These are phyloP conservation scores for Drosophila arizonae DNA, from an alignment of 1,140 invertebrate genomes.

Conservation along the genomic window DNA sequence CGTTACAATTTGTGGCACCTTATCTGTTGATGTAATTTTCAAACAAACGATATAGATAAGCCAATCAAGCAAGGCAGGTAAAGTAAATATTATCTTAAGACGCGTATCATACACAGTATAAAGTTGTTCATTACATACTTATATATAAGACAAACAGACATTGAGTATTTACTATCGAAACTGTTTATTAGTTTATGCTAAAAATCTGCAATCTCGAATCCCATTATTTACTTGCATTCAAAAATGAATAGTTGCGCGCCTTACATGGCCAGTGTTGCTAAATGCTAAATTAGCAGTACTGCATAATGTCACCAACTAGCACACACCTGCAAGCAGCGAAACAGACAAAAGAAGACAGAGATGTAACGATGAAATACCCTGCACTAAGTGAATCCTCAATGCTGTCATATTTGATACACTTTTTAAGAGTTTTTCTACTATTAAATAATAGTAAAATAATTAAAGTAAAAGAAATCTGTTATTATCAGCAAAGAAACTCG, in stretches of 20 bases:
- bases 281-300: conserved; percentile 11
- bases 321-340: conserved; percentile 40
- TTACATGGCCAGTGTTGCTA: conserved; percentile 15
- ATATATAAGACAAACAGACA: too few relatives aligned
- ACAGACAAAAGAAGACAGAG: neutral
- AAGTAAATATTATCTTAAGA: too few relatives aligned
- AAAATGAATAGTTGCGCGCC: neutral
- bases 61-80: neutral
- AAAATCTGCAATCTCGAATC: neutral
- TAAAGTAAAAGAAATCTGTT: too few relatives aligned
- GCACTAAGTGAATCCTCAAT: neutral
- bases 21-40: neutral
- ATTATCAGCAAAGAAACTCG: neutral
- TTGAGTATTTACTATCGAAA: too few relatives aligned
- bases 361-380: conserved; percentile 15
- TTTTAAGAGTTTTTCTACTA: too few relatives aligned
- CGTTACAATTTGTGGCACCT: neutral
- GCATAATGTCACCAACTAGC: conserved; percentile 16
- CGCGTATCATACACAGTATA: neutral
- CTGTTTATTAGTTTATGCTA: neutral
- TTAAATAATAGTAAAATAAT: neutral
- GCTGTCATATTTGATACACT: neutral
- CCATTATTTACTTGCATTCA: neutral
- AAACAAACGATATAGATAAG: conserved; percentile 4
- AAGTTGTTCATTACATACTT: too few relatives aligned